phyloP scores from a whole-genome alignment of 2,113 vertebrate species.

The Murina feae region DNA sequence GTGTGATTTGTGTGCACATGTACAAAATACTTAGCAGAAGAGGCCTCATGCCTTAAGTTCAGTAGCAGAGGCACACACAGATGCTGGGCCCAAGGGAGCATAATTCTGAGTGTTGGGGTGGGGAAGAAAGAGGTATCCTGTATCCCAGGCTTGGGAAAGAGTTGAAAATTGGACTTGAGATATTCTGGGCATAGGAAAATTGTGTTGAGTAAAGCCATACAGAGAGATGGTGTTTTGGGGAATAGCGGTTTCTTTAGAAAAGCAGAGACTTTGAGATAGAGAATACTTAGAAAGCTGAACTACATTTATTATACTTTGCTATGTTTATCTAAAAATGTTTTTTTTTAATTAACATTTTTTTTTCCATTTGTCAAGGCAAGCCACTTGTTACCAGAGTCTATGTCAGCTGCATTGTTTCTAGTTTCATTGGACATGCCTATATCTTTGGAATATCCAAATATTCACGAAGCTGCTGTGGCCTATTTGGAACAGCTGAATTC shows the following conservation, averaged over 20 bases:
- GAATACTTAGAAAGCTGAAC: background rate
- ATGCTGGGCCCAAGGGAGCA: background rate
- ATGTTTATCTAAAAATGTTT: background rate
- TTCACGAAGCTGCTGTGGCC: conserved; percentile 88
- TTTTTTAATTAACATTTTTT: background rate
- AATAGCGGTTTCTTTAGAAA: conserved; percentile 3
- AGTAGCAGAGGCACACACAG: background rate
- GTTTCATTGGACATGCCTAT: conserved; percentile 91
- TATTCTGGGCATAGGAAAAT: background rate
- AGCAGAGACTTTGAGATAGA: background rate
- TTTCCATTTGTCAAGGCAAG: conserved; percentile 81
- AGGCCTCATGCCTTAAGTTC: background rate
- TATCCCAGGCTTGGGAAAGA: background rate
- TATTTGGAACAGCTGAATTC: conserved; percentile 94
- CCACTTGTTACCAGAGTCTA: conserved; percentile 85
- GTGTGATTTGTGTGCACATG: background rate
- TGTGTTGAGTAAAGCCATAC: background rate
- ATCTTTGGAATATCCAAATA: conserved; percentile 86
- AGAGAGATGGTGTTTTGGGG: background rate
- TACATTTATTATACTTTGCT: background rate
- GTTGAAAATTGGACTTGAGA: background rate
- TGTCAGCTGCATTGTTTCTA: conserved; percentile 86
- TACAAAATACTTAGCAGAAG: background rate
- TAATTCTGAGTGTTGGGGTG: background rate
- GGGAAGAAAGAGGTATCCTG: background rate